These are phyloP conservation scores for Dryomyza anilis DNA, from an alignment of 2,888 invertebrate genomes.

Conservation along the genomic window DNA sequence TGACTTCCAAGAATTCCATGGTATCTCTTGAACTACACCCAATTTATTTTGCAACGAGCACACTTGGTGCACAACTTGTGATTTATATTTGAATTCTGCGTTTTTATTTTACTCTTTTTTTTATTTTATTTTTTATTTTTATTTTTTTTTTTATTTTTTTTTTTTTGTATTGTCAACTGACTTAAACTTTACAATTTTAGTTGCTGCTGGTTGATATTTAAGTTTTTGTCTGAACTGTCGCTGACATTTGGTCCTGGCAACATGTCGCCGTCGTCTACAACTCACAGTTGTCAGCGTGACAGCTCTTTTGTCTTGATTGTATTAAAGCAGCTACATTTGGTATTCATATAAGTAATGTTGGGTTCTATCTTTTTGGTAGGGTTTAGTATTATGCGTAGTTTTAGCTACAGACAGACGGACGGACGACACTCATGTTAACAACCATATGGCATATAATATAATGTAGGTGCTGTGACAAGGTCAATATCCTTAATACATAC, in stretches of 20 bases:
- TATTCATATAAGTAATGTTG: too few species aligned
- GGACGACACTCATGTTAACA: neutral
- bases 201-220: neutral
- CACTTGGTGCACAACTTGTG: too few species aligned
- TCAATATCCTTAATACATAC: slow-evolving; percentile 16
- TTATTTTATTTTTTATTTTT: neutral
- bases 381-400: too few species aligned
- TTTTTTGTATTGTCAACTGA: neutral
- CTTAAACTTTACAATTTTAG: too few species aligned
- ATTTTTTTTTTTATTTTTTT: neutral
- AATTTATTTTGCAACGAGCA: neutral
- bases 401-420: neutral
- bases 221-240: neutral
- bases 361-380: too few species aligned
- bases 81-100: neutral
- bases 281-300: too few species aligned
- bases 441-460: too few species aligned
- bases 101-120: neutral
- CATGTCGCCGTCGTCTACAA: too few species aligned
- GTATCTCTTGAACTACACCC: neutral
- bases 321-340: too few species aligned
- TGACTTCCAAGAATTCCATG: neutral
- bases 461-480: too few species aligned
- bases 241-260: too few species aligned
- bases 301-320: too few species aligned